Percentiles rank a stretch among this genome's conserved stretches.
Evolutionary conservation across 2,113 vertebrate genomes (phyloP).

Genomic region (Vulpes vulpes): DNA sequence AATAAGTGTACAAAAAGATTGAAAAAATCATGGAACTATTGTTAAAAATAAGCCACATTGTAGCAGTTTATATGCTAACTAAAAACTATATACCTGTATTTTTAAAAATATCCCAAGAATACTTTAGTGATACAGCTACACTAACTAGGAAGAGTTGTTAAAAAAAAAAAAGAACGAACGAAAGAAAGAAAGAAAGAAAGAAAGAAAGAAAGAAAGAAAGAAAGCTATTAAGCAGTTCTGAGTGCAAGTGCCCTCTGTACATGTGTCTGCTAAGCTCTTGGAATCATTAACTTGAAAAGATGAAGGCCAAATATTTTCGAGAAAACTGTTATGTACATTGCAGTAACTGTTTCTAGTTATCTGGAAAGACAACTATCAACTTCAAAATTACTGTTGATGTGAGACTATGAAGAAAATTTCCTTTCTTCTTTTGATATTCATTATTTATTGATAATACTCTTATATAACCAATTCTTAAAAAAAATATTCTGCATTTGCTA

Average conservation of each 20-base stretch:
- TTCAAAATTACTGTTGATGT: not conserved
- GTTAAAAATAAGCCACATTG: not conserved
- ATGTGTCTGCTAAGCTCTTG: not conserved
- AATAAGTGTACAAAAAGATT: not conserved
- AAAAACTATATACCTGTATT: conserved; percentile 9
- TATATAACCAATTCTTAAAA: not conserved
- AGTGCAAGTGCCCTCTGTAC: not conserved
- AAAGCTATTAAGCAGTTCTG: not conserved
- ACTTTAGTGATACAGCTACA: not conserved
- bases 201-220: not conserved
- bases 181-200: too few species aligned
- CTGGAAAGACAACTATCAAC: not conserved
- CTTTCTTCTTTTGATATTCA: not conserved
- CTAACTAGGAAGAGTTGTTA: not conserved
- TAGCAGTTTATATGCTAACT: not conserved
- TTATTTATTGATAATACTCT: not conserved
- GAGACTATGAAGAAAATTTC: not conserved
- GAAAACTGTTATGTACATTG: not conserved
- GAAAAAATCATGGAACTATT: not conserved
- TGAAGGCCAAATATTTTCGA: not conserved
- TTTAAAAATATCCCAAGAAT: not conserved
- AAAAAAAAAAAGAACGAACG: not conserved
- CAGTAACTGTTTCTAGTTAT: not conserved
- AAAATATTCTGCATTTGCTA: not conserved
- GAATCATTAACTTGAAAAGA: not conserved